Conservation (phyloP, 2,113 vertebrate genomes). For the Phalacrocorax brasilianus region DNA sequence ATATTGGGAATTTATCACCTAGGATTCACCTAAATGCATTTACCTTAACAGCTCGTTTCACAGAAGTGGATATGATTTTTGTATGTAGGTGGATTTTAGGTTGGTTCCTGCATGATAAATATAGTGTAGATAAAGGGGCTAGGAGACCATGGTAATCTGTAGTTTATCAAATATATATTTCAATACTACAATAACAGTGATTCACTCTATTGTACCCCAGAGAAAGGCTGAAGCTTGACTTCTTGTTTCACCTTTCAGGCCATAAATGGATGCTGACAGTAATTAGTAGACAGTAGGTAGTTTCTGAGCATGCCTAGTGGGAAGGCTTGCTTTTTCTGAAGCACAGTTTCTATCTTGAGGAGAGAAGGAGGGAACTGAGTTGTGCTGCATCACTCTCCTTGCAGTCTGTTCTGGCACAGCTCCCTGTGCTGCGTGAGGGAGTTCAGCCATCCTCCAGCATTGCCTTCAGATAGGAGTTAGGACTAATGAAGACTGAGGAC, state of each 20-base stretch:
- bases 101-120: neutral
- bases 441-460: neutral
- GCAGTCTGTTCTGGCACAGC: neutral
- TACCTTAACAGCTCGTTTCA: neutral
- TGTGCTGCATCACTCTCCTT: neutral
- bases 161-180: neutral
- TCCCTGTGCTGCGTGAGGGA: neutral
- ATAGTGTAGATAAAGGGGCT: neutral
- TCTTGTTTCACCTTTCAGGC: neutral
- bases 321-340: neutral
- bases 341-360: neutral
- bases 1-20: neutral
- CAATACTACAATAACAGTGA: neutral
- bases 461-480: neutral
- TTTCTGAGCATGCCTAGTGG: conserved; percentile 55
- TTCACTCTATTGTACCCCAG: neutral
- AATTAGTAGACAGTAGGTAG: conserved; percentile 17
- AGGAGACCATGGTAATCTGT: neutral
- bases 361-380: neutral
- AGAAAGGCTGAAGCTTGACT: neutral
- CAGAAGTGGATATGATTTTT: neutral
- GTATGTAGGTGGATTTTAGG: neutral
- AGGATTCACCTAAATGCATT: neutral
- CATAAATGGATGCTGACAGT: conserved; percentile 36
- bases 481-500: neutral